phyloP scores from a whole-genome alignment of 2,113 vertebrate genomes.

The Oceanodroma tethys region DNA sequence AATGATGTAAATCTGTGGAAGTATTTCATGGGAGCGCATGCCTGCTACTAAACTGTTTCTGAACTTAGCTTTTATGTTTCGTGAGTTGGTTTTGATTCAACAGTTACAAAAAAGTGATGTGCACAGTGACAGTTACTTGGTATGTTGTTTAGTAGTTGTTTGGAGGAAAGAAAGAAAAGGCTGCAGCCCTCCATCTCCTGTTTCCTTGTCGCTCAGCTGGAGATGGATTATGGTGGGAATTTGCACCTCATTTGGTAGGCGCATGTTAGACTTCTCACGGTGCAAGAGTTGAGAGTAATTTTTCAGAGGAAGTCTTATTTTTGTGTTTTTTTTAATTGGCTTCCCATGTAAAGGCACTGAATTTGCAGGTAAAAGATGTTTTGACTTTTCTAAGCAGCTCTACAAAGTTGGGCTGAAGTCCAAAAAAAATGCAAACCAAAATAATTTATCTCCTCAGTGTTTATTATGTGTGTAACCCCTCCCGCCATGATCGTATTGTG shows the following conservation, averaged over 20 bases:
- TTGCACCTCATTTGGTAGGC: neutral
- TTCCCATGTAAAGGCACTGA: neutral
- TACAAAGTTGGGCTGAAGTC: neutral
- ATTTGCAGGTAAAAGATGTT: neutral
- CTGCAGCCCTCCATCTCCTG: neutral
- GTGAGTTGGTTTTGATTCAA: neutral
- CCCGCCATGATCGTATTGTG: neutral
- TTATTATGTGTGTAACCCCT: neutral
- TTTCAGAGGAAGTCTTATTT: neutral
- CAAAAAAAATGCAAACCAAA: neutral
- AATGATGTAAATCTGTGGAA: neutral
- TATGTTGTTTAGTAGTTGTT: neutral
- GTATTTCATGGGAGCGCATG: neutral
- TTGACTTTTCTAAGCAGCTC: neutral
- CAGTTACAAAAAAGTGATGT: neutral
- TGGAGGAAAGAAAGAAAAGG: neutral
- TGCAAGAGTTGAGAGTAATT: neutral
- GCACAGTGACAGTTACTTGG: neutral
- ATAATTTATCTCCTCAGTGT: fast-evolving
- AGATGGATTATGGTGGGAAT: neutral
- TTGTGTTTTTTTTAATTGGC: neutral
- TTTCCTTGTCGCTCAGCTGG: neutral
- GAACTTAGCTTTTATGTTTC: neutral
- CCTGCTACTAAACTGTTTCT: neutral
- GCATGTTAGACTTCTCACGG: fast-evolving